Evolutionary conservation across 2,797 vertebrate species (phyloP).

Genomic region (Hypotaenidia philippensis): DNA sequence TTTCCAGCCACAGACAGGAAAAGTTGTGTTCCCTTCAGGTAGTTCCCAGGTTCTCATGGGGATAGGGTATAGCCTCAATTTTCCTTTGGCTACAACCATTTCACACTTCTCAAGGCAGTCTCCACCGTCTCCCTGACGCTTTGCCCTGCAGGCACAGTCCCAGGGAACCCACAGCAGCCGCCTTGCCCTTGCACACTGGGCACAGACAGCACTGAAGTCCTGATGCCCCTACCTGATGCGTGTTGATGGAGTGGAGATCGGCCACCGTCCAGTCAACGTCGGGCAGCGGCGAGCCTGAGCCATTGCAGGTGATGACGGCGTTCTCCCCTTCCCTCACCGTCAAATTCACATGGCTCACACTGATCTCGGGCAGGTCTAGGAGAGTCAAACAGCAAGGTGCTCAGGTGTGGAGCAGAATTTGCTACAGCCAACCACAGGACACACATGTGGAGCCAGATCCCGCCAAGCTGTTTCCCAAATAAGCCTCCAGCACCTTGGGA

Average conservation of each 20-base stretch:
- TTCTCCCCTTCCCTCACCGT: slow-evolving; percentile 93
- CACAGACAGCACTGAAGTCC: not conserved
- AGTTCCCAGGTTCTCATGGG: not conserved
- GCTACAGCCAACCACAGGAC: not conserved
- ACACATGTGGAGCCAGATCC: not conserved
- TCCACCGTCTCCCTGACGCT: not conserved
- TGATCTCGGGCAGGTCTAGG: slow-evolving; percentile 95
- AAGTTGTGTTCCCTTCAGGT: not conserved
- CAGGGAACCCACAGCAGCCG: not conserved
- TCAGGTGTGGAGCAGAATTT: not conserved
- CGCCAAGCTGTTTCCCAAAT: not conserved
- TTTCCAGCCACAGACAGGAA: not conserved
- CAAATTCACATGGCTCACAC: slow-evolving; percentile 93
- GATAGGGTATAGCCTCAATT: fast-evolving
- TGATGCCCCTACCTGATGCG: slow-evolving; percentile 88
- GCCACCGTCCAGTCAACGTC: slow-evolving; percentile 97
- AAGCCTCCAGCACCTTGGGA: not conserved
- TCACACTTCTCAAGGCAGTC: not conserved
- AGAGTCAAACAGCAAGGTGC: not conserved
- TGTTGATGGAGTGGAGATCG: slow-evolving; percentile 94
- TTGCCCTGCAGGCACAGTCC: fast-evolving
- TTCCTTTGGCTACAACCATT: not conserved
- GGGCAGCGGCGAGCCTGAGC: slow-evolving; percentile 91
- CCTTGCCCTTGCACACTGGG: fast-evolving
- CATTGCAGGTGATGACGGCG: slow-evolving; percentile 94